Base-by-base conservation (phyloP, 2,888 invertebrate species). In the Microdon myrmicae region DNA sequence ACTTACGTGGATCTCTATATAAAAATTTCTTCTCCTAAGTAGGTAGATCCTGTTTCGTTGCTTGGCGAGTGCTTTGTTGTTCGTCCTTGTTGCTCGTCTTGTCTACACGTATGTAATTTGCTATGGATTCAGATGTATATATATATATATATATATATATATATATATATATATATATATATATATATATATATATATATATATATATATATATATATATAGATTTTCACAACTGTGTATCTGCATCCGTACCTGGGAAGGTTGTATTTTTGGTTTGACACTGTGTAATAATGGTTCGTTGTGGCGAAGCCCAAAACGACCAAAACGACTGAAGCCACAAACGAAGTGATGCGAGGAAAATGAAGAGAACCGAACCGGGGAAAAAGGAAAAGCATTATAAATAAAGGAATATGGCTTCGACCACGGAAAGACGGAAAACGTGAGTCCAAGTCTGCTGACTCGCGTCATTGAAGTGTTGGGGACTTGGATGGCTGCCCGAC, bases 371-470 rank as follows among this genome's bases (percentile, higher is more conserved):
- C 17, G 14, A 25, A 10, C 10, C 8, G 12, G 37, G 2, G 19
- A 12, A 13, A 19, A 16, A 32, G 16, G 32, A 13, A 28, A 25
- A n/a, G n/a, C n/a, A n/a, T n/a, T n/a, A n/a, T n/a, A n/a, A n/a
- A 14, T 20, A 26, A 25, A 17, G 38, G 14, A 29, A 20, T 17
- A 39, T 37, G 19, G 22, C 41, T 43, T 26, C 45, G 49, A 61
- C 60, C 60, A 38, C 55, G 48, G 49, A 61, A 55, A 61, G 60
- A 61, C 28, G 55, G 51, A 53, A 64, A 64, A 64, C 64, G 64
- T 64, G 64, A 64, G 55, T 47, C 16, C 55, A 39, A 39, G 23
- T 45, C 55, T 47, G 35, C 47, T 47, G 55, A 47, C 45, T 55
- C 45, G 45, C 47, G 16, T 22, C 28, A 26, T 28, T 41, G 23